These are phyloP conservation scores for Eupeodes latifasciatus DNA, from an alignment of 2,888 invertebrate genomes.

Conservation along the genomic window DNA sequence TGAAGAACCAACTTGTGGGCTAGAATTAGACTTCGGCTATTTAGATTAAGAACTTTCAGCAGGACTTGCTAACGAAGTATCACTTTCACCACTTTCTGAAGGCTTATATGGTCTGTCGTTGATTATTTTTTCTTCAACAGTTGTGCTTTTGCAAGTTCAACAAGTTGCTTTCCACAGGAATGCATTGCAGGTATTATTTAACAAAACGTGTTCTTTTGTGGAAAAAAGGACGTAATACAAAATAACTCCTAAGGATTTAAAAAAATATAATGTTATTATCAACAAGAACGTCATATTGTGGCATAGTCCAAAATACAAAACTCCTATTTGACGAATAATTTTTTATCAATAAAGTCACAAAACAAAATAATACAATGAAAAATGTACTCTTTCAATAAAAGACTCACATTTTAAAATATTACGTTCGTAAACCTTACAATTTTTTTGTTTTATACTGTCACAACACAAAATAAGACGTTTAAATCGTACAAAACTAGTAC, in stretches of 20 bases:
- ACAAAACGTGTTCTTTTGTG: not conserved
- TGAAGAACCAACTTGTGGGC: not conserved
- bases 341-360: slow-evolving; percentile 19
- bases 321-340: not conserved
- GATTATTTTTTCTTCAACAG: not conserved
- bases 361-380: slow-evolving; percentile 2
- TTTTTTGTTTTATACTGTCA: not conserved
- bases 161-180: slow-evolving; percentile 17
- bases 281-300: slow-evolving; percentile 6
- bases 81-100: not conserved
- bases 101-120: not conserved
- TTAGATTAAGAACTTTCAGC: not conserved
- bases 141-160: slow-evolving; percentile 10
- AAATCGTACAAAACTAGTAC: not conserved
- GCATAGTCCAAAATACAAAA: not conserved
- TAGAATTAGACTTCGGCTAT: not conserved
- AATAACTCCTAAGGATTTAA: slow-evolving; percentile 6
- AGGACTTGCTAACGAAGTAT: slow-evolving; percentile 17
- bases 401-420: slow-evolving; percentile 1
- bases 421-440: not conserved
- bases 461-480: not conserved
- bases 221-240: not conserved
- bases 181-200: no score
- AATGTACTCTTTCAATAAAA: not conserved
- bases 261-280: not conserved